Conservation (phyloP, 2,888 invertebrate species). For the Byasa hedistus region DNA sequence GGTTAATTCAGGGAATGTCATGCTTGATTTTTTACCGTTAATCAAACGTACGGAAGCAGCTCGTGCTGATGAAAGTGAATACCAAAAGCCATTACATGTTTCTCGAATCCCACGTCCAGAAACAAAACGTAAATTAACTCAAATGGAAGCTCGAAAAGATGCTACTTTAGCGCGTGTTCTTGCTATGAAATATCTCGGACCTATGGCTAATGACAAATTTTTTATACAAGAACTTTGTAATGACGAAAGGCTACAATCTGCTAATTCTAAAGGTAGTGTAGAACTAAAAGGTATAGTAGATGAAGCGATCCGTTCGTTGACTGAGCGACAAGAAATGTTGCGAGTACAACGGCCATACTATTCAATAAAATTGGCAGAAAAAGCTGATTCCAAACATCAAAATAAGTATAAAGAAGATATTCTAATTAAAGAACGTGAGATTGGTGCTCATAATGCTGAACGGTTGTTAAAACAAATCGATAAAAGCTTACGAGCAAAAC, state of each 20-base stretch:
- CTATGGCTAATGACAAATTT: conserved; percentile 75
- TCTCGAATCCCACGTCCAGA: conserved; percentile 64
- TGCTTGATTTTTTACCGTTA: conserved; percentile 68
- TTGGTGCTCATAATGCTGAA: conserved; percentile 61
- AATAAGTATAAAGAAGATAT: conserved; percentile 61
- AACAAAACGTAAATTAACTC: conserved; percentile 59
- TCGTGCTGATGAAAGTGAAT: conserved; percentile 47
- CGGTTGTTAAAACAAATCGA: conserved; percentile 60
- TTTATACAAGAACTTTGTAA: conserved; percentile 62
- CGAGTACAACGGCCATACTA: conserved; percentile 71
- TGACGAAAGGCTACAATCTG: conserved; percentile 61
- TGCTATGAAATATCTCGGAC: conserved; percentile 73
- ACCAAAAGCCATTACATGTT: conserved; percentile 50
- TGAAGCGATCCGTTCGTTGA: conserved; percentile 63
- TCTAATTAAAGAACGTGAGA: conserved; percentile 60
- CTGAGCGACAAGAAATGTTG: conserved; percentile 69
- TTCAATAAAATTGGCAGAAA: conserved; percentile 66
- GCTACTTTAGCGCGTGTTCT: conserved; percentile 63
- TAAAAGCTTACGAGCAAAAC: conserved; percentile 56
- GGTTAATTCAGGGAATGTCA: conserved; percentile 63
- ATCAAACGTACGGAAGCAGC: conserved; percentile 61
- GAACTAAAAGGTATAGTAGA: conserved; percentile 50
- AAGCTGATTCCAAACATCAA: conserved; percentile 65
- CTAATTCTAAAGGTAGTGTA: conserved; percentile 59
- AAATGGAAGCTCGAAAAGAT: conserved; percentile 66